These are phyloP conservation scores for Lutraria lutraria DNA, from an alignment of 2,888 invertebrate genomes.

Conservation along the genomic window DNA sequence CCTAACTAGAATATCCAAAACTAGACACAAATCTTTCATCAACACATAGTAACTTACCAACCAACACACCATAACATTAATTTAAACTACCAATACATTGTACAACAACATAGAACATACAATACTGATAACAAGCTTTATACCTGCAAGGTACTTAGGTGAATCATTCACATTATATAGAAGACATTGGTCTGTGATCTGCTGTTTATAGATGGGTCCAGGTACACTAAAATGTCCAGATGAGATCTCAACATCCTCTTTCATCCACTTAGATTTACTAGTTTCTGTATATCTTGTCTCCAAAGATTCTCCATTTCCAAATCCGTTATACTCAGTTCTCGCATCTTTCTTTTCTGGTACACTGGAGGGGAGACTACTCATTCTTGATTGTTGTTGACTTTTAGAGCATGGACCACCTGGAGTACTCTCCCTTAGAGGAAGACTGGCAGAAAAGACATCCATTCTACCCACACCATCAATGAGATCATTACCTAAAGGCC, in stretches of 20 bases:
- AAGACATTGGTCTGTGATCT: slow-evolving; percentile 69
- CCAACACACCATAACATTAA: neutral
- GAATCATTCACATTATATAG: slow-evolving; percentile 73
- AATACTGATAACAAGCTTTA: neutral
- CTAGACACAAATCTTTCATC: neutral
- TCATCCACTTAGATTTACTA: neutral
- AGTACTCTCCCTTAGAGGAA: slow-evolving; percentile 60
- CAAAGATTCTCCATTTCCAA: neutral
- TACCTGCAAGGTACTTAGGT: slow-evolving; percentile 70
- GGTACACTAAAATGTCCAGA: slow-evolving; percentile 61
- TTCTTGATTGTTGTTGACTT: neutral
- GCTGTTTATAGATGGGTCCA: slow-evolving; percentile 66
- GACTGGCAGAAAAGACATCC: slow-evolving; percentile 43
- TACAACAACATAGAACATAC: neutral
- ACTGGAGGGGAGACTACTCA: slow-evolving; percentile 13
- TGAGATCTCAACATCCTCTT: neutral
- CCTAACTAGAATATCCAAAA: no score
- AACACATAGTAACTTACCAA: neutral
- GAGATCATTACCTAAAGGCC: slow-evolving; percentile 40
- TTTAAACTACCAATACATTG: neutral
- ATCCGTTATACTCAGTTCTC: neutral
- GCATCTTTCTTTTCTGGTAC: neutral
- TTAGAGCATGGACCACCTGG: slow-evolving; percentile 36
- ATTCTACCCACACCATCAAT: slow-evolving; percentile 12
- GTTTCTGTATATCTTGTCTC: neutral